Base-by-base conservation (phyloP, 2,797 vertebrate species). In the Phataginus tetradactyla region DNA sequence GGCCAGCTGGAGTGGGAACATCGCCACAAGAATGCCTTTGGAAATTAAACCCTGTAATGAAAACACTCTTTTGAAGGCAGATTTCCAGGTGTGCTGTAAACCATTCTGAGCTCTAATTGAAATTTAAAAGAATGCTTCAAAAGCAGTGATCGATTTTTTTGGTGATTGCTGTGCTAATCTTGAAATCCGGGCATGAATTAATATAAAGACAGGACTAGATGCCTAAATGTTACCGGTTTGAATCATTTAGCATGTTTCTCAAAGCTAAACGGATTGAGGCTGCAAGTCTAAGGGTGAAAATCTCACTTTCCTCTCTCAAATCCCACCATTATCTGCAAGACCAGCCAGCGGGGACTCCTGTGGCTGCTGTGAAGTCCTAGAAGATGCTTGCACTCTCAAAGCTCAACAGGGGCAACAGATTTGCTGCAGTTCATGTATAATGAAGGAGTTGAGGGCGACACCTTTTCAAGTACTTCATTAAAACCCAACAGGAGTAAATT, bases 51-150 rank as follows among this genome's bases (percentile, higher is more conserved):
- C 63, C 55, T 13, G 74, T 25, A 83, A 68, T 39, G 78, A 78
- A 92, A 96, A 86, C 64, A 75, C 91, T 63, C 96, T 96, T 95
- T 89, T 86, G 89, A 96, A 96, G 96, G 92, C 69, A 89, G 72
- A 55, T 87, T 95, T 93, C 95, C 91, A 98, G 96, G 97, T 97
- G 96, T 86, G 79, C 96, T 87, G 64, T 51, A 61, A 96, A 63
- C 91, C 39, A 13, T 90, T 25, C 45, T 71, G 79, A 94, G 89
- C 57, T 95, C 2, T 94, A 90, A 97, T 86, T 85, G 92, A 78
- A 94, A 81, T 96, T 79, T 83, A 71, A 96, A 96, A 94, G 84
- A 93, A 45, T 53, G 69, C 91, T 97, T 97, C 96, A 93, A 95
- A 97, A 91, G 93, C 85, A 29, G 45, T 4, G 77, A 39, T 95